A percentile compares a stretch with the other conserved stretches of the same genome.
Evolutionary conservation across 2,888 invertebrate genomes (phyloP).

Genomic region (Calameuta idolon): DNA sequence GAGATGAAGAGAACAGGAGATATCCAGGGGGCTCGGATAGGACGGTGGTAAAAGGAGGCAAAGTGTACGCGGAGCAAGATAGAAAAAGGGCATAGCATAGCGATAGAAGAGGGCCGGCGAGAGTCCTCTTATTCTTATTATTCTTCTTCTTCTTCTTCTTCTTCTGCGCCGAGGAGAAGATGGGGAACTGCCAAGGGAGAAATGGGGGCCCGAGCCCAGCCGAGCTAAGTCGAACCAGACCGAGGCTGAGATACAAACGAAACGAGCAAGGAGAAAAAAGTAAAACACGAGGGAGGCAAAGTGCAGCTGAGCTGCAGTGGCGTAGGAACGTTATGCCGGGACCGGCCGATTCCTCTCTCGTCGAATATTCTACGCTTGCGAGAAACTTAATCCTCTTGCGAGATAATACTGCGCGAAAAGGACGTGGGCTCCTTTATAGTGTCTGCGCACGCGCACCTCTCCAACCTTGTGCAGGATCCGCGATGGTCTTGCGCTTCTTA

Average conservation of each 20-base stretch:
- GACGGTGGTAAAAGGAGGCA: slow-evolving; percentile 30
- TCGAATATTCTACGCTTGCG: background rate
- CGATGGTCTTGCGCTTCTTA: background rate
- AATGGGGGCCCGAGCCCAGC: slow-evolving; percentile 34
- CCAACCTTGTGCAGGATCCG: background rate
- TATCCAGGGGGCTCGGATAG: slow-evolving; percentile 20
- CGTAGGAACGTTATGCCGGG: slow-evolving; percentile 32
- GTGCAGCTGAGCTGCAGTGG: slow-evolving; percentile 55
- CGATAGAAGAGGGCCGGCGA: slow-evolving; percentile 10
- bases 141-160: background rate
- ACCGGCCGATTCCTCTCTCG: slow-evolving; percentile 6
- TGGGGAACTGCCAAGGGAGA: background rate
- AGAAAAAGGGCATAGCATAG: background rate
- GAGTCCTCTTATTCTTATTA: no score
- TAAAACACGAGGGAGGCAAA: slow-evolving; percentile 57
- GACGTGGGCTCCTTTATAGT: background rate
- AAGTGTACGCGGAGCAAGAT: slow-evolving; percentile 21
- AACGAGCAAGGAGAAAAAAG: slow-evolving; percentile 47
- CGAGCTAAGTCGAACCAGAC: slow-evolving; percentile 44
- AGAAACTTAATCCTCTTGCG: background rate
- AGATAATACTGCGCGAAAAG: background rate
- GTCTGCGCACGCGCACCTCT: background rate
- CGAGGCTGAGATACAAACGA: slow-evolving; percentile 52
- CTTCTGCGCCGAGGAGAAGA: background rate
- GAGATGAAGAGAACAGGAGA: slow-evolving; percentile 22